Conservation (phyloP, 2,797 vertebrate species). For the Acanthurus tractus region DNA sequence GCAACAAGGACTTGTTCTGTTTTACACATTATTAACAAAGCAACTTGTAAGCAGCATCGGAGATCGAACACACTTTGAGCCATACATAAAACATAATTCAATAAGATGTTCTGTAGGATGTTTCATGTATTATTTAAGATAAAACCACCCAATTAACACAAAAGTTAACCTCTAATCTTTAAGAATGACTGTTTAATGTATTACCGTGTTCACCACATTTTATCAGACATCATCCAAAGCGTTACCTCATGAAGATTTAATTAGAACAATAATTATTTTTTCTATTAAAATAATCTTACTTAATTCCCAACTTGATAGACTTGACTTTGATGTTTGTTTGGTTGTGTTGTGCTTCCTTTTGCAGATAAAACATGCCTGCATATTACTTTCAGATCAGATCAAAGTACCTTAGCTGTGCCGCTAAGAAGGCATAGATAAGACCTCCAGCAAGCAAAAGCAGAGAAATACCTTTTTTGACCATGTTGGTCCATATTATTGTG, state of each 20-base stretch:
- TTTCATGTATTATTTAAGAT: slow-evolving; percentile 6
- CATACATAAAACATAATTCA: neutral
- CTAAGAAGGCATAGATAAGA: slow-evolving; percentile 67
- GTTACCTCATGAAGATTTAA: slow-evolving; percentile 60
- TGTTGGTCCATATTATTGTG: slow-evolving; percentile 22
- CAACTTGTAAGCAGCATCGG: neutral
- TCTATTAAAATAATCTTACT: slow-evolving; percentile 72
- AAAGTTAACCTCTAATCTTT: neutral
- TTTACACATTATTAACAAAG: neutral
- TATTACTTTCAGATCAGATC: slow-evolving; percentile 63
- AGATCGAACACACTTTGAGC: neutral
- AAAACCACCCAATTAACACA: neutral
- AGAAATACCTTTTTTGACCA: slow-evolving; percentile 24
- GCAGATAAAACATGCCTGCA: slow-evolving; percentile 52
- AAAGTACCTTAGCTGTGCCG: slow-evolving; percentile 56
- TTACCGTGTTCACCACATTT: slow-evolving; percentile 9
- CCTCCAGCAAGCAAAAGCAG: slow-evolving; percentile 28
- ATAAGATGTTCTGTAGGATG: neutral
- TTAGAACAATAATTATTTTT: slow-evolving; percentile 71
- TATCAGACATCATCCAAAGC: slow-evolving; percentile 50
- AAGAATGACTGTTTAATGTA: neutral
- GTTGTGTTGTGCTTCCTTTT: slow-evolving; percentile 28
- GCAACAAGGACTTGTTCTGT: neutral
- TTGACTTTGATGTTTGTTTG: slow-evolving; percentile 65
- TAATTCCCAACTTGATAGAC: slow-evolving; percentile 49